Evolutionary conservation across 2,888 invertebrate species (phyloP).

Genomic region (Pollenia labialis): DNA sequence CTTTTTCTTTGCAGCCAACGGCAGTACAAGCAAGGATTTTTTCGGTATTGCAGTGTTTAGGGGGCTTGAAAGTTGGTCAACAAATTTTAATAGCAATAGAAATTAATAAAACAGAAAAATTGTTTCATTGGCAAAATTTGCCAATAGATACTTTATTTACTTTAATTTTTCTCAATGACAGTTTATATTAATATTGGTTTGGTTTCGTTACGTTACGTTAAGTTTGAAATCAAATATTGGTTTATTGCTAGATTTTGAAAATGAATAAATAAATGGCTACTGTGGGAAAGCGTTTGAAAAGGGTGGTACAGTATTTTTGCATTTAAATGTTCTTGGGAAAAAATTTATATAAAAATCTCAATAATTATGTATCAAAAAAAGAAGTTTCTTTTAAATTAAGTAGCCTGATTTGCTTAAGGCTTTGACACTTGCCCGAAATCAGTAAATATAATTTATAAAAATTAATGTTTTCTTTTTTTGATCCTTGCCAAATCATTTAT

Average conservation of each 20-base stretch:
- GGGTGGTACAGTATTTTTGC: too few relatives aligned
- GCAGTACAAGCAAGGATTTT: not conserved
- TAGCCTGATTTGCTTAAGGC: too few relatives aligned
- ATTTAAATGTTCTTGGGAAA: too few relatives aligned
- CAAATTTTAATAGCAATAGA: constrained; percentile 18
- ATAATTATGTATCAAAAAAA: not conserved
- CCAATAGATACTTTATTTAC: constrained; percentile 16
- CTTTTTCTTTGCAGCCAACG: constrained; percentile 28
- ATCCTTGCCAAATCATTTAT: too few relatives aligned
- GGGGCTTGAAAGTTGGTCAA: constrained; percentile 14
- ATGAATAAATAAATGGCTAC: not conserved
- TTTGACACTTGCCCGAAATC: too few relatives aligned
- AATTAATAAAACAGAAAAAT: constrained; percentile 8
- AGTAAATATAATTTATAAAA: too few relatives aligned
- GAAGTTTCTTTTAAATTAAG: not conserved
- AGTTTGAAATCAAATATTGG: not conserved
- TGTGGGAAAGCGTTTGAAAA: not conserved
- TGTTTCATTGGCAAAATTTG: constrained; percentile 1
- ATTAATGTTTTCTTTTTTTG: too few relatives aligned
- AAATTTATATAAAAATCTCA: too few relatives aligned
- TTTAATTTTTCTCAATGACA: not conserved
- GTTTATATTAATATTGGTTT: not conserved
- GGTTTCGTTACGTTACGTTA: not conserved
- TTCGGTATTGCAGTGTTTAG: not conserved
- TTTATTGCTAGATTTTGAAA: not conserved